phyloP scores from a whole-genome alignment of 1,140 invertebrate genomes.

The Lucilia sericata region DNA sequence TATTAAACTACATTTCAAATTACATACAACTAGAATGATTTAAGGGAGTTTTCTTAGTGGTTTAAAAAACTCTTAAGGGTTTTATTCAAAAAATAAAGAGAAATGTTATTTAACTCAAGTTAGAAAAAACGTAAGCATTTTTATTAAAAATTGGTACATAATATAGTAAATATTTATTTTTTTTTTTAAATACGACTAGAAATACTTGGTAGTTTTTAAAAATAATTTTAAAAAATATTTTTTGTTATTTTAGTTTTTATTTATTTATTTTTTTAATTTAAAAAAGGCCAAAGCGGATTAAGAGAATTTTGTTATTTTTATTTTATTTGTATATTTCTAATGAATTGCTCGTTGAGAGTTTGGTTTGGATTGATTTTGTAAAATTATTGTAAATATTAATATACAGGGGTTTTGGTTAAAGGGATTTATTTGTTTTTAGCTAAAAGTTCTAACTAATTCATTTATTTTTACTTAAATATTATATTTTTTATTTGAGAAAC shows the following conservation, averaged over 20 bases:
- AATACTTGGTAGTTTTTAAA: slow-evolving; percentile 15
- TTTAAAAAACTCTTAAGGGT: neutral
- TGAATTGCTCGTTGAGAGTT: too few relatives aligned
- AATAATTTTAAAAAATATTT: slow-evolving; percentile 10
- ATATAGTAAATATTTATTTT: neutral
- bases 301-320: neutral
- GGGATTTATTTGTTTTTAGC: too few relatives aligned
- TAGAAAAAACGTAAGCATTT: neutral
- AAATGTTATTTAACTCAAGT: too few relatives aligned
- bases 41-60: neutral
- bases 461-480: too few relatives aligned
- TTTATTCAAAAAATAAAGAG: neutral
- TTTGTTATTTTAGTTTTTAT: neutral
- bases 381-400: too few relatives aligned
- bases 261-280: neutral
- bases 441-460: too few relatives aligned
- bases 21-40: neutral
- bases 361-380: too few relatives aligned
- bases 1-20: slow-evolving; percentile 23
- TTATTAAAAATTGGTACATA: neutral
- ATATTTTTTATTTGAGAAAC: too few relatives aligned
- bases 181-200: slow-evolving; percentile 24
- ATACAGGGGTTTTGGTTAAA: too few relatives aligned
- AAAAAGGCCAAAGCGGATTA: neutral
- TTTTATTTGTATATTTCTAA: neutral